Evolutionary conservation across 2,888 invertebrate species (phyloP), one percentile per base, ranked within the genome.

Genomic region (Colostygia pectinataria): DNA sequence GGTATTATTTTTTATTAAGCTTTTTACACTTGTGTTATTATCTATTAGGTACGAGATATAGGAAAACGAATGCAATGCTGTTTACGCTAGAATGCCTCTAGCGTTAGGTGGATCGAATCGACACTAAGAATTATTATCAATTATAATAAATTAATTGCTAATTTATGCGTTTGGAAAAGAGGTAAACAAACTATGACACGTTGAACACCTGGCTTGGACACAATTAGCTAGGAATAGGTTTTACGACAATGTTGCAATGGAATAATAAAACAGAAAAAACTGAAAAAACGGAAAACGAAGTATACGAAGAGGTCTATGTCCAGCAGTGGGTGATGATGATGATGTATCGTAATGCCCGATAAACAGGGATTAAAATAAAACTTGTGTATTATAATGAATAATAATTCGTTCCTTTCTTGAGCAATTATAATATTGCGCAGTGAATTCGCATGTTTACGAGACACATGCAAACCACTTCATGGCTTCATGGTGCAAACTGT

Each of bases 81-180:
- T 44, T 46, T 53, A 48, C 33, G 49, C 24, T 34, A 20, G 18
- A 51, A 40, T 33, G 45, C 51, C 31, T 27, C 48, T 23, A 36
- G 41, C 51, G 14, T 29, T 41, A 31, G 40, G 44, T 48, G 37
- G 23, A 47, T 28, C 47, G 12, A 37, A 46, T 41, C 25, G 45
- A 51, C 32, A 51, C 29, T 39, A 10, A 41, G 53, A 48, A 57
- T 57, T 57, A 53, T 57, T 62, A 63, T 62, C 65, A 69, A 74
- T 74, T 71, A 74, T 60, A 67, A 71, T 73, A 72, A 56, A 73
- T 69, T 68, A 63, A 75, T 71, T 65, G 68, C 66, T 74, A 77
- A 78, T 77, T 73, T 77, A 81, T 80, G 63, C 70, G 48, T 55
- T 64, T 66, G 65, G 63, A 59, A 55, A 63, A 63, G 63, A 60